Percentiles rank a stretch among this genome's conserved stretches.
phyloP scores from a whole-genome alignment of 2,888 invertebrate genomes.

The Abscondita cerata region DNA sequence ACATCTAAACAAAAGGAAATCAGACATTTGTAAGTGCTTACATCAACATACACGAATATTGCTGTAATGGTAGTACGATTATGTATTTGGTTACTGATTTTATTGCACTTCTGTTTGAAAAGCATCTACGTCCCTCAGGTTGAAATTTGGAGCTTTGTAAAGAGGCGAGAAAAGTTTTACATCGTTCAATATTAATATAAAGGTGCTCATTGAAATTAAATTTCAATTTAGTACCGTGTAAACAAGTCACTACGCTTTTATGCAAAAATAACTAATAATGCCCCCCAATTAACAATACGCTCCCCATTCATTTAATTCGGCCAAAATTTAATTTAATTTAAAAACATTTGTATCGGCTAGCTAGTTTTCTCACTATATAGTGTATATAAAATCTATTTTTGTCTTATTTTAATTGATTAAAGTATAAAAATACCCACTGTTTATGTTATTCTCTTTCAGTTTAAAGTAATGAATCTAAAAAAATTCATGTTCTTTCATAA shows the following conservation, averaged over 20 bases:
- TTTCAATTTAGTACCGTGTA: slow-evolving; percentile 7
- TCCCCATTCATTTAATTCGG: not conserved
- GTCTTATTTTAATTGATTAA: slow-evolving; percentile 3
- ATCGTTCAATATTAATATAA: not conserved
- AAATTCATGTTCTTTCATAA: too few relatives aligned
- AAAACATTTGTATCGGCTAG: slow-evolving; percentile 6
- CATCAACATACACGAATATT: not conserved
- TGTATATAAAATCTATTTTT: slow-evolving; percentile 9
- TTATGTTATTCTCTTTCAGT: slow-evolving; percentile 3
- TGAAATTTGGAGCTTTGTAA: slow-evolving; percentile 4
- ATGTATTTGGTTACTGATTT: not conserved
- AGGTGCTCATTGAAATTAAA: slow-evolving; percentile 3
- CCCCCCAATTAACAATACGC: not conserved
- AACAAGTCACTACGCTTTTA: not conserved
- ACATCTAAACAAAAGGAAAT: not conserved
- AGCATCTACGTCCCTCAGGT: not conserved
- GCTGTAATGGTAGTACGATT: too few relatives aligned
- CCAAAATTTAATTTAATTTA: not conserved
- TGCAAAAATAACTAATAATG: slow-evolving; percentile 4
- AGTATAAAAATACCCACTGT: slow-evolving; percentile 8
- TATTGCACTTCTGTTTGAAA: slow-evolving; percentile 2
- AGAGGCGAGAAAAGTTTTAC: not conserved
- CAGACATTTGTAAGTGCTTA: not conserved
- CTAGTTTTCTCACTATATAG: slow-evolving; percentile 7
- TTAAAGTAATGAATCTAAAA: not conserved